Evolutionary conservation across 2,888 invertebrate genomes (phyloP), one percentile per base, ranked within the genome.

Genomic region (Aethes cnicana): DNA sequence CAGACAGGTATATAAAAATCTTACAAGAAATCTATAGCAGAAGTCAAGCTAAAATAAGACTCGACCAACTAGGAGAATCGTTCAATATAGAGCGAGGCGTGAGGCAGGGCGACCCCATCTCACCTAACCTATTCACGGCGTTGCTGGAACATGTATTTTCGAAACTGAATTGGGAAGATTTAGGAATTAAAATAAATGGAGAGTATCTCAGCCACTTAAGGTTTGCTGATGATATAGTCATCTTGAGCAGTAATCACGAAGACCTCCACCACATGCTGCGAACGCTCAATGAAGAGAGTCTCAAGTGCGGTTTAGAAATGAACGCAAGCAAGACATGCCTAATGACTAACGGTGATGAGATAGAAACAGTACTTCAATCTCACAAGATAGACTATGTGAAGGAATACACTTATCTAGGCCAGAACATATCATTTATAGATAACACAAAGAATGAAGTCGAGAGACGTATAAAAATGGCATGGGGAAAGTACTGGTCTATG

Each of bases 401-500:
- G 0, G 32, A 48, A 14, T 48, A 32, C 9, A 16, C 32, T 5
- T 48, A 48, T 17, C 25, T 42, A 12, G 47, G 47, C 6, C 52
- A 42, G 14, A 20, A 32, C 4, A 35, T 53, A 7, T 53, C 47
- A 7, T 47, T 55, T 37, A 26, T 20, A 14, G 21, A 35, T n/a
- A 23, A 23, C 23, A 23, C 37, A 20, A 32, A 7, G 5, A 42
- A 37, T 37, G 54, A 54, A 49, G 30, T 49, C 16, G 49, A 49
- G 9, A 25, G 48, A 44, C 33, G 54, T 36, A 39, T 25, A 9
- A 28, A 33, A 36, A 26, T 25, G 7, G 39, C 44, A 7, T 54
- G 54, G 54, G 21, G 26, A 3, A 39, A 30, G 28, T 48, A 43
- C 37, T 54, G 54, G 54, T 36, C 35, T 7, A 16, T 43, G 4